These are phyloP conservation scores for Xylocampa areola DNA, from an alignment of 2,888 invertebrate species.

Conservation along the genomic window DNA sequence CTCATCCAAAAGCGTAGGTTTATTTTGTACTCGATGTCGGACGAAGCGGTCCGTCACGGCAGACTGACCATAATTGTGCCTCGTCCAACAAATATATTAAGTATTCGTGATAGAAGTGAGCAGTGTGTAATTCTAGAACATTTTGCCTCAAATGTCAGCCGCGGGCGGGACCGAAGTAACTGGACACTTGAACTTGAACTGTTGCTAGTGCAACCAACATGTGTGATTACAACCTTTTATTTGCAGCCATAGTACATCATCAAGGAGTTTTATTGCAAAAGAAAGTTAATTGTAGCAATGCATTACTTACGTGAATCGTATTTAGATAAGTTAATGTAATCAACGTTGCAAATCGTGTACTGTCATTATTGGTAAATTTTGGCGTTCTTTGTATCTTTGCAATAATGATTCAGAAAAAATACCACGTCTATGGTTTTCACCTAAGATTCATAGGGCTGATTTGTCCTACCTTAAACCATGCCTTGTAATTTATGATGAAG, in stretches of 20 bases:
- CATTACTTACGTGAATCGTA: slow-evolving; percentile 1
- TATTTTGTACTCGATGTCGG: slow-evolving; percentile 67
- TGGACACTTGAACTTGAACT: slow-evolving; percentile 55
- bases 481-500: no score
- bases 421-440: no score
- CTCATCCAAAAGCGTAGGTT: slow-evolving; percentile 60
- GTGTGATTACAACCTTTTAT: slow-evolving; percentile 48
- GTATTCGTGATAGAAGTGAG: slow-evolving; percentile 76
- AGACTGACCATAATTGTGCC: slow-evolving; percentile 77
- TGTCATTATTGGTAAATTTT: slow-evolving; percentile 2
- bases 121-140: slow-evolving; percentile 78
- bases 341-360: slow-evolving; percentile 17
- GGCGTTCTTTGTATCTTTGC: background rate
- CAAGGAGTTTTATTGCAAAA: slow-evolving; percentile 14
- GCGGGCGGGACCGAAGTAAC: slow-evolving; percentile 47
- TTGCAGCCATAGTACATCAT: slow-evolving; percentile 17
- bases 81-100: slow-evolving; percentile 82
- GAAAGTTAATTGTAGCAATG: background rate
- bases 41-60: slow-evolving; percentile 78
- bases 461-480: no score
- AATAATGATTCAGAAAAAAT: no score
- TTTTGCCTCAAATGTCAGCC: slow-evolving; percentile 71
- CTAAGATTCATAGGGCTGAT: no score
- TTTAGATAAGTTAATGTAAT: slow-evolving; percentile 8
- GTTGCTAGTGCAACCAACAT: slow-evolving; percentile 43